Conservation (phyloP, 2,797 vertebrate genomes). For the Schizothorax lantsangensis region DNA sequence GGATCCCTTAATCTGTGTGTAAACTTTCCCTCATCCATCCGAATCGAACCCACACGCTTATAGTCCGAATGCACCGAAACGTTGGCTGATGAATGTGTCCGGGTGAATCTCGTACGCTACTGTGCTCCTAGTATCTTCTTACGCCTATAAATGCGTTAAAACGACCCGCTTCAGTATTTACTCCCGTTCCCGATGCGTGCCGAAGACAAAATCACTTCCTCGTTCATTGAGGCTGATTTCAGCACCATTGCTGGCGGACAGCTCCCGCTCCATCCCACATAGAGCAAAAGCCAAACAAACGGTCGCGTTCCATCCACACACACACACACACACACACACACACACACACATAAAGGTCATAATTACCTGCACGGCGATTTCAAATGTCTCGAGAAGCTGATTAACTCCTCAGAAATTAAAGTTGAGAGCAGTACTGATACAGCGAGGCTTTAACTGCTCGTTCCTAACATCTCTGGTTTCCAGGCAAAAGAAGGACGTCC, state of each 20-base stretch:
- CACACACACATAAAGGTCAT: slow-evolving; percentile 37
- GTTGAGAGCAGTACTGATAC: slow-evolving; percentile 68
- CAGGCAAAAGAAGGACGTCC: slow-evolving; percentile 77
- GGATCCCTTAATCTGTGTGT: slow-evolving; percentile 27
- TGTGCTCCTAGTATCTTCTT: neutral
- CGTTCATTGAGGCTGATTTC: slow-evolving; percentile 62
- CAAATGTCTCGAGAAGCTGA: slow-evolving; percentile 60
- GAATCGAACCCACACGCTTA: slow-evolving; percentile 27
- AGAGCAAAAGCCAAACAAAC: slow-evolving; percentile 41
- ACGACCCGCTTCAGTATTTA: neutral
- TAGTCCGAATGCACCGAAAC: slow-evolving; percentile 23
- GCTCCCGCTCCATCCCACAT: slow-evolving; percentile 67
- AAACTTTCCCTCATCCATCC: slow-evolving; percentile 49
- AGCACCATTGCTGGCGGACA: slow-evolving; percentile 73
- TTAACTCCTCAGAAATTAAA: slow-evolving; percentile 65
- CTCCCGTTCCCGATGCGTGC: slow-evolving; percentile 26
- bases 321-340: slow-evolving; percentile 6
- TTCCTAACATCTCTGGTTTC: slow-evolving; percentile 75
- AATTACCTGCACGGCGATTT: slow-evolving; percentile 74
- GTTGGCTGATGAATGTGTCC: slow-evolving; percentile 6
- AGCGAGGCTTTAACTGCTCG: slow-evolving; percentile 69
- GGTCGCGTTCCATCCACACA: slow-evolving; percentile 12
- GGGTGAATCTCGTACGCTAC: neutral
- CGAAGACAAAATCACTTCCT: slow-evolving; percentile 69
- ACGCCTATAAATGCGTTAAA: neutral